phyloP scores from a whole-genome alignment of 1,140 invertebrate species.

The Zaprionus gabonicus region DNA sequence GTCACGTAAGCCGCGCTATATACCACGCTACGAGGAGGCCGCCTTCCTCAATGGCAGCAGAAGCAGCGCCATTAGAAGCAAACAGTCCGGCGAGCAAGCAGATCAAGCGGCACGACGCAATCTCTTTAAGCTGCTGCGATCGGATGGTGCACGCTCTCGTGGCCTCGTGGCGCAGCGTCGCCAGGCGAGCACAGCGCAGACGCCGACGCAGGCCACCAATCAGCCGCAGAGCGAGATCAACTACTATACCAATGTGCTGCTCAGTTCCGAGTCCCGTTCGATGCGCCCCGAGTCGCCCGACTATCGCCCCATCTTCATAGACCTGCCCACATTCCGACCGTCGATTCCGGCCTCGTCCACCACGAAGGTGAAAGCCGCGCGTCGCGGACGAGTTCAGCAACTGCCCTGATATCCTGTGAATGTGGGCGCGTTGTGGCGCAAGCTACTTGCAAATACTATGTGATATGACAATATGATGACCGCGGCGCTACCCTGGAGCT shows the following conservation, averaged over 20 bases:
- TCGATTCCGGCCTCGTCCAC: conserved; percentile 13
- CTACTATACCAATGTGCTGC: conserved; percentile 75
- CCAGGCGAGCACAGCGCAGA: neutral
- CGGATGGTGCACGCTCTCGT: conserved; percentile 14
- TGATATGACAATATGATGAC: conserved; percentile 60
- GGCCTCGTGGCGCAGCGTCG: conserved; percentile 50
- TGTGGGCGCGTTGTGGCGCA: neutral
- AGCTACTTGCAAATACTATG: conserved; percentile 59
- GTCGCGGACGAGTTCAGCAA: conserved; percentile 37
- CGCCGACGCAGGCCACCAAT: neutral
- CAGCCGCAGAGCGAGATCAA: conserved; percentile 50
- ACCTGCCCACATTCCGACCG: conserved; percentile 79
- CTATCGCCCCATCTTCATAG: conserved; percentile 75
- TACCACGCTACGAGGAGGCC: conserved; percentile 78
- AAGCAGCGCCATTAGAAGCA: conserved; percentile 11
- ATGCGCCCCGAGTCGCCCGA: conserved; percentile 74
- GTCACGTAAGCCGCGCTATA: conserved; percentile 80
- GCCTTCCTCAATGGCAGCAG: conserved; percentile 54
- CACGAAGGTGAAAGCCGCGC: conserved; percentile 22
- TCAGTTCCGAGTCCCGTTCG: conserved; percentile 60
- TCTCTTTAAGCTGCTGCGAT: conserved; percentile 65
- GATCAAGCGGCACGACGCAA: conserved; percentile 53
- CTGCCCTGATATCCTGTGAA: conserved; percentile 17
- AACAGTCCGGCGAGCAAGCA: conserved; percentile 7
- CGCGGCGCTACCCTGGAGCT: conserved; percentile 25